These are phyloP conservation scores for Dipodomys stephensi DNA, from an alignment of 2,113 vertebrate genomes.

Conservation along the genomic window DNA sequence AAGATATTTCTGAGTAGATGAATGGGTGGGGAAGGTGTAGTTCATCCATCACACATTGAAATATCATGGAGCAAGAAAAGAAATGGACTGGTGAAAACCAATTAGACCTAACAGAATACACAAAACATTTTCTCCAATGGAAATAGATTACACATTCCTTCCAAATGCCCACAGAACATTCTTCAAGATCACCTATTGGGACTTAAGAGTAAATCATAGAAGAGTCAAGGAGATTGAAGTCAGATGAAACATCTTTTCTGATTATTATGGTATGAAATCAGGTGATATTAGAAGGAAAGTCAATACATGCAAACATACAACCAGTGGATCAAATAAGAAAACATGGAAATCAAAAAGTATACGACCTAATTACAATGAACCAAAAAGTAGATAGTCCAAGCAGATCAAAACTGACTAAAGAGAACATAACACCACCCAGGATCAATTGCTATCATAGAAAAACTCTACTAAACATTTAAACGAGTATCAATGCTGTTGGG, in stretches of 20 bases:
- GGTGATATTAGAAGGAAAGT: not conserved
- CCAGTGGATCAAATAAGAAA: not conserved
- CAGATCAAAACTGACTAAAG: not conserved
- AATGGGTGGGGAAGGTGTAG: not conserved
- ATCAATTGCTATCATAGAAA: not conserved
- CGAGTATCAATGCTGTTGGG: not conserved
- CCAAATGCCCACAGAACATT: not conserved
- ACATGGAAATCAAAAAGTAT: not conserved
- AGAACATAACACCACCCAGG: not conserved
- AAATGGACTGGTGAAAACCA: not conserved
- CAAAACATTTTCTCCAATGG: not conserved
- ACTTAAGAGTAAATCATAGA: not conserved
- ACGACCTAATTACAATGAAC: not conserved
- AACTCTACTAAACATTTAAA: not conserved
- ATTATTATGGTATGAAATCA: not conserved
- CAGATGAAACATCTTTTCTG: not conserved
- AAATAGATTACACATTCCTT: not conserved
- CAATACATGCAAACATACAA: not conserved
- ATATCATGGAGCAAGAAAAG: not conserved
- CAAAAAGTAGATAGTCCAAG: not conserved
- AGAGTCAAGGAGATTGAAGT: not conserved
- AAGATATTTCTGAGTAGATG: not conserved
- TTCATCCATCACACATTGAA: not conserved
- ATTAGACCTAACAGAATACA: not conserved
- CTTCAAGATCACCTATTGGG: not conserved